A percentile compares a stretch with the other conserved stretches of the same genome.
Evolutionary conservation across 2,113 vertebrate genomes (phyloP).

Genomic region (Forbesichthys agassizii): DNA sequence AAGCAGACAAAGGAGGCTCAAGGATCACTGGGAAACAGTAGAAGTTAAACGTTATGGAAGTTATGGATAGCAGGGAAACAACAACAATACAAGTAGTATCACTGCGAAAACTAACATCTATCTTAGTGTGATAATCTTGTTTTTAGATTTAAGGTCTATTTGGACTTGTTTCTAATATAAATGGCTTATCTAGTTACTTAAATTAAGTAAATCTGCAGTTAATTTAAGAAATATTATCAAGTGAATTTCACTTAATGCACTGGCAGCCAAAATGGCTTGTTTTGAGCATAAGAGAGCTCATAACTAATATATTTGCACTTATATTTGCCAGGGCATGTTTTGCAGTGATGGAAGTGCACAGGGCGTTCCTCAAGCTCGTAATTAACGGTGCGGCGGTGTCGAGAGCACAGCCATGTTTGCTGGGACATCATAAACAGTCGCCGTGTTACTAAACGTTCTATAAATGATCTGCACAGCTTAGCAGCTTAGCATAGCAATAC

Average conservation of each 20-base stretch:
- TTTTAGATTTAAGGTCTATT: too few species aligned
- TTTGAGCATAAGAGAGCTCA: too few species aligned
- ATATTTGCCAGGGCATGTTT: too few species aligned
- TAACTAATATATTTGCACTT: too few species aligned
- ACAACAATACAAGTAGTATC: constrained; percentile 17
- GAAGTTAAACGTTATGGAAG: not conserved
- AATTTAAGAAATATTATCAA: too few species aligned
- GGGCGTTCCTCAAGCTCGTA: constrained; percentile 39
- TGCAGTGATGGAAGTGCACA: constrained; percentile 4
- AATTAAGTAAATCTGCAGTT: too few species aligned
- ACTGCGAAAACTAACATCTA: too few species aligned
- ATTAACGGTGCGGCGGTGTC: constrained; percentile 28
- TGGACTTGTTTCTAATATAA: too few species aligned
- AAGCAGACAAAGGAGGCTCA: constrained; percentile 2
- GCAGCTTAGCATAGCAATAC: constrained; percentile 37
- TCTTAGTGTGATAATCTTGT: too few species aligned
- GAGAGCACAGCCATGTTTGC: constrained; percentile 50
- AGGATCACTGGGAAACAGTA: constrained; percentile 9
- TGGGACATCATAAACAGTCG: constrained; percentile 44
- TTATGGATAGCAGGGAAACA: not conserved
- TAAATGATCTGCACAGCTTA: constrained; percentile 36
- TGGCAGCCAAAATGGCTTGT: too few species aligned
- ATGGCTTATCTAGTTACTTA: too few species aligned
- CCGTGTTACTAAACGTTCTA: constrained; percentile 44
- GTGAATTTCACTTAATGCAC: too few species aligned